Conservation (phyloP, 2,113 vertebrate genomes). For the Mobula hypostoma region DNA sequence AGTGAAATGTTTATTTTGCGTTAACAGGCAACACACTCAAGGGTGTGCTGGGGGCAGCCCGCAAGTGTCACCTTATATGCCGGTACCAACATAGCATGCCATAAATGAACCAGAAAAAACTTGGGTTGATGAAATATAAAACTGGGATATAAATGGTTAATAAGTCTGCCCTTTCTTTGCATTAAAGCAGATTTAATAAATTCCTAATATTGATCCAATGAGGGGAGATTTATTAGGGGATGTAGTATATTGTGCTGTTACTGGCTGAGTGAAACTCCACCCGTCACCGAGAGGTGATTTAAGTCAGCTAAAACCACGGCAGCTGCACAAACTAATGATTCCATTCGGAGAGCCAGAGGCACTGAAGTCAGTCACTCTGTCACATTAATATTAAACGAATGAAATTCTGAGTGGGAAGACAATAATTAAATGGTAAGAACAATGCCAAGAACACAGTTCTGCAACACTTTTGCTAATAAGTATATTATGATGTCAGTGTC, state of each 20-base stretch:
- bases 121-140: neutral
- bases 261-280: constrained; percentile 8
- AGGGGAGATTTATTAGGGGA: neutral
- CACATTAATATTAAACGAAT: constrained; percentile 34
- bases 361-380: constrained; percentile 3
- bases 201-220: constrained; percentile 24
- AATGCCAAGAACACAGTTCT: neutral
- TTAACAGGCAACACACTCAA: too few relatives aligned
- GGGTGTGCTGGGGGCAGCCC: too few relatives aligned
- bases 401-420: constrained; percentile 12
- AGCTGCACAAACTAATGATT: constrained; percentile 34
- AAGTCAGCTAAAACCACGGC: neutral
- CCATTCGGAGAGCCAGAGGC: neutral
- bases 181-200: constrained; percentile 4
- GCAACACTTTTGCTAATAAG: neutral
- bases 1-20: too few relatives aligned
- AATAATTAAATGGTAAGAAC: constrained; percentile 28
- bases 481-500: neutral
- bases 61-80: too few relatives aligned
- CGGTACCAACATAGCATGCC: too few relatives aligned
- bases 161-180: neutral
- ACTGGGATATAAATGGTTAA: neutral
- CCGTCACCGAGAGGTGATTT: neutral
- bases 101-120: neutral
- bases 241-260: neutral